Conservation (phyloP, 2,797 vertebrate species). For the Moxostoma hubbsi region DNA sequence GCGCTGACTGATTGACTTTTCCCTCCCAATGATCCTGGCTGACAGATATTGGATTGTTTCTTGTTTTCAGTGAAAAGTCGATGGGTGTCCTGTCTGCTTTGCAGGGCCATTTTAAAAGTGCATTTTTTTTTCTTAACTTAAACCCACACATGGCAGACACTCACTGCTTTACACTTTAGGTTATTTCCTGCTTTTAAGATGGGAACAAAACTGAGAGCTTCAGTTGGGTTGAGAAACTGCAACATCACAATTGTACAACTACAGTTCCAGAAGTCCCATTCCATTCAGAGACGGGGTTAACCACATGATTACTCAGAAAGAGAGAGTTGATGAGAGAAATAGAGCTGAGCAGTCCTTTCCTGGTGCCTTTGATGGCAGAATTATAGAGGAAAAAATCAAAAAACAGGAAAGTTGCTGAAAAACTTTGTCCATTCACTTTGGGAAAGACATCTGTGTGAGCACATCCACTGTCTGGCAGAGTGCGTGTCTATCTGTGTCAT, state of each 20-base stretch:
- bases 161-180: constrained; percentile 51
- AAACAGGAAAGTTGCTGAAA: constrained; percentile 44
- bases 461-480: too few relatives aligned
- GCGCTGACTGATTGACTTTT: constrained; percentile 66
- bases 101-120: constrained; percentile 65
- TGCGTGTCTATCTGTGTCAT: too few relatives aligned
- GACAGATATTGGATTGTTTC: constrained; percentile 66
- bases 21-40: constrained; percentile 64
- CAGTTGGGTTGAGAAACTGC: constrained; percentile 15
- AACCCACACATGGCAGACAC: constrained; percentile 34
- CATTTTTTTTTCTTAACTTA: constrained; percentile 63
- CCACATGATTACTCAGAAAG: constrained; percentile 35
- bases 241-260: constrained; percentile 14
- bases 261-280: constrained; percentile 3
- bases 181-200: constrained; percentile 29
- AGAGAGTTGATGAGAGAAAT: constrained; percentile 21
- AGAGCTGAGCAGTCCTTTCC: constrained; percentile 35
- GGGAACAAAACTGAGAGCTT: constrained; percentile 26
- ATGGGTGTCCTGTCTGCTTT: constrained; percentile 70
- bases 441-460: too few relatives aligned
- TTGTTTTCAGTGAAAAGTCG: constrained; percentile 64
- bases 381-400: background rate
- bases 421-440: constrained; percentile 26
- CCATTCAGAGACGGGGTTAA: background rate
- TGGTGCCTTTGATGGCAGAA: constrained; percentile 58